These are phyloP conservation scores for Mamestra configurata DNA, from an alignment of 1,140 invertebrate genomes.

Conservation along the genomic window DNA sequence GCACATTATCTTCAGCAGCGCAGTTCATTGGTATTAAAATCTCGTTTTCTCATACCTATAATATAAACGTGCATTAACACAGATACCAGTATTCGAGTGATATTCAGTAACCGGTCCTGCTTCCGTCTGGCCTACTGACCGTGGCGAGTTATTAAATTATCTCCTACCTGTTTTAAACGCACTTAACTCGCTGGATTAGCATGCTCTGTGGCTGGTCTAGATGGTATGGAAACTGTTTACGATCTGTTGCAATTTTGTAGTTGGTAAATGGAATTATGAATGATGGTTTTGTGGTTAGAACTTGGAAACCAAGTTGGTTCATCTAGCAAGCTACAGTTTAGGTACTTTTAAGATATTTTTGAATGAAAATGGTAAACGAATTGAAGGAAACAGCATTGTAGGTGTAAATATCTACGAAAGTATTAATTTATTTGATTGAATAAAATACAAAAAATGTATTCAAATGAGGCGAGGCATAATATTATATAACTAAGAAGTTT, in stretches of 20 bases:
- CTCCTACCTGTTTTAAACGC: conserved; percentile 31
- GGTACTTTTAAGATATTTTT: too few species aligned
- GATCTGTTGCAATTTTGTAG: conserved; percentile 8
- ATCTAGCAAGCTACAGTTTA: too few species aligned
- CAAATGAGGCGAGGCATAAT: too few species aligned
- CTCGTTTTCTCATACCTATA: conserved; percentile 11
- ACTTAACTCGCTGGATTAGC: conserved; percentile 24
- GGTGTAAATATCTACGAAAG: too few species aligned
- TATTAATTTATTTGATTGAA: too few species aligned
- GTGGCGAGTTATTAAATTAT: conserved; percentile 21
- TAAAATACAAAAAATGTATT: neutral
- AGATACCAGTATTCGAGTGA: conserved; percentile 23
- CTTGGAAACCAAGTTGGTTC: neutral
- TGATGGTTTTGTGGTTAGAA: conserved; percentile 8
- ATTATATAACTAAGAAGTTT: neutral
- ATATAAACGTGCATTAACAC: conserved; percentile 8
- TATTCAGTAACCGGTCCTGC: conserved; percentile 31
- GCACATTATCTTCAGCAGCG: neutral
- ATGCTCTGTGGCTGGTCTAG: neutral
- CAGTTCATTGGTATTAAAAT: conserved; percentile 27
- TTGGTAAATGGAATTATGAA: neutral
- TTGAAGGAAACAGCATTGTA: too few species aligned
- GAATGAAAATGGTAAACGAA: too few species aligned
- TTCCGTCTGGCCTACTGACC: conserved; percentile 55
- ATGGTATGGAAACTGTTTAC: neutral